Evolutionary conservation across 2,113 vertebrate genomes (phyloP), one percentile per base, ranked within the genome.

Genomic region (Brachypteracias leptosomus): DNA sequence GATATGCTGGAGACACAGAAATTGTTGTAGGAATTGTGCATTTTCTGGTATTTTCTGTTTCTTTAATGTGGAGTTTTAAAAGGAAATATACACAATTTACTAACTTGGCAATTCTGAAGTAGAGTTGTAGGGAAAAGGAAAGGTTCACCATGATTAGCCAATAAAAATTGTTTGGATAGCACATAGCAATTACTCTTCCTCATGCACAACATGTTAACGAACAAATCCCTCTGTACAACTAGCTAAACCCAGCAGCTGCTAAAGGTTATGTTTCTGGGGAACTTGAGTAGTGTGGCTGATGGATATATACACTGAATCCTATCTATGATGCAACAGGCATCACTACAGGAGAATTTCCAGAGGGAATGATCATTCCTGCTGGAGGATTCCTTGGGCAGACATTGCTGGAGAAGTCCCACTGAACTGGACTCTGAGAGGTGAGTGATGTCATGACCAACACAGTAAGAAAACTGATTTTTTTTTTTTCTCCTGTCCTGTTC

Each of bases 11-110:
- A 28, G 16, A 77, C 28, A 77, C 5, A 40, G 40, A 80, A 42
- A 38, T 9, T 28, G 5, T 13, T 62, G 36, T 0, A 0, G 1
- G 21, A 80, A 81, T 70, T 65, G 8, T 28, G 24, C 31, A 6
- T 47, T 77, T 68, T 65, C 57, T 57, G 36, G 1, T 59, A 35
- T 46, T 82, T 82, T 57, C 22, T 63, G 5, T n/a, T 76, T 55
- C 33, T 79, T 70, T 40, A 47, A 29, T 15, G 19, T 14, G 6
- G 25, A 40, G 13, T 57, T 73, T 66, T 73, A 21, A 89, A 76
- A 78, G 10, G 26, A 16, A 70, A 29, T 28, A 36, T 6, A 17
- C 29, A 54, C 2, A 40, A 10, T 51, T 90, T 40, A 78, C 51
- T 28, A 73, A 59, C 19, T 29, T 25, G 18, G 17, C 28, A 49